phyloP scores from a whole-genome alignment of 2,113 vertebrate genomes.

The Amazona guildingii region DNA sequence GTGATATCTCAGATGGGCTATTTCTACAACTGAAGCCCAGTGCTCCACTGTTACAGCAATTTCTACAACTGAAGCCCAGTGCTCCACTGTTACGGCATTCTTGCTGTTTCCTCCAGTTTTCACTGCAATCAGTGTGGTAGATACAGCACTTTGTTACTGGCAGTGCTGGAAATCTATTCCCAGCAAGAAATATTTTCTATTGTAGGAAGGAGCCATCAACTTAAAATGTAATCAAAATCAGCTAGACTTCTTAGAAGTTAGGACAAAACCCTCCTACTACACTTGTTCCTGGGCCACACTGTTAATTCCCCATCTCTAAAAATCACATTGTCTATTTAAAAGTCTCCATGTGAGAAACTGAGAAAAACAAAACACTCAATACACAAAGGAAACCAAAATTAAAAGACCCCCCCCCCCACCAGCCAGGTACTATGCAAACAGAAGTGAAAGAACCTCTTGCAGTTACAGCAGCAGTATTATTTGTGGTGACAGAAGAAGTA shows the following conservation, averaged over 20 bases:
- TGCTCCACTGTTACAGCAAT: background rate
- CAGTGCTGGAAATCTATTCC: background rate
- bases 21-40: background rate
- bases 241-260: background rate
- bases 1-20: background rate
- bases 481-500: background rate
- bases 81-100: fast-evolving
- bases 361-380: background rate
- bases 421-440: background rate
- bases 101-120: background rate
- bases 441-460: background rate
- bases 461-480: background rate
- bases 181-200: background rate
- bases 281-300: background rate
- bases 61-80: background rate
- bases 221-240: background rate
- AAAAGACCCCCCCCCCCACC: background rate
- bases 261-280: background rate
- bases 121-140: background rate
- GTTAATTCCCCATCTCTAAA: background rate
- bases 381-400: background rate
- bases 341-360: background rate
- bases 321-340: background rate
- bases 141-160: background rate
- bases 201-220: background rate